Base-by-base conservation (phyloP, 2,113 vertebrate genomes). In the Hypomesus transpacificus region DNA sequence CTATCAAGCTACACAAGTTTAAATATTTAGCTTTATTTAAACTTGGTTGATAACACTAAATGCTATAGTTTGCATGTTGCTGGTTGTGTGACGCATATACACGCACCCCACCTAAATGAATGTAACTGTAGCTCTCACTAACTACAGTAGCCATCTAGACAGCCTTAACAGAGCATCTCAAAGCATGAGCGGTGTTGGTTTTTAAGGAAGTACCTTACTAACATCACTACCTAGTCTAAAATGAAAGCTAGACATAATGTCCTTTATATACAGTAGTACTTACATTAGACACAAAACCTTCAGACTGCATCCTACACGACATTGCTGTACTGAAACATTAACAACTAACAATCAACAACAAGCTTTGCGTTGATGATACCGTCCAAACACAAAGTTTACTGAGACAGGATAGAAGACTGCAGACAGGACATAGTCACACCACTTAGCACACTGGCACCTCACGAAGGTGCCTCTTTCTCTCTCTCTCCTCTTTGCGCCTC, bases 401-500 rank as follows among this genome's bases (percentile, higher is more conserved):
- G 3, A 56, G 53, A 56, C 53, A 56, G 5, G 7, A 18, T 6
- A 18, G 53, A 56, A 56, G 4, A 16, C 14, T 3, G 53, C 14
- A 56, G 53, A 20, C 14, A 34, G 17, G 3, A 24, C 66, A 34
- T 3, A 34, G 56, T 65, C 66, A 66, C 71, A 78, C 56, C 46
- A 66, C 62, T 76, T 71, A 50, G 66, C 74, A 75, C 64, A 20
- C 50, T 54, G 61, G 69, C 73, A 66, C 70, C 61, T 70, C 74
- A 78, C 75, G 52, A 65, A 80, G 79, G 80, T 81, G 79, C 78
- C 56, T 69, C 50, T 69, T 51, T 63, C 54, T 31, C 54, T 71
- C 57, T 71, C 57, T 58, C 39, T 62, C 16, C 54, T 69, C 13
- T 28, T 21, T 69, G 16, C 58, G 8, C 56, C 68, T 69, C 18